A percentile compares a stretch with the other conserved stretches of the same genome.
Evolutionary conservation across 2,888 invertebrate genomes (phyloP).

Genomic region (Cyclophora punctaria): DNA sequence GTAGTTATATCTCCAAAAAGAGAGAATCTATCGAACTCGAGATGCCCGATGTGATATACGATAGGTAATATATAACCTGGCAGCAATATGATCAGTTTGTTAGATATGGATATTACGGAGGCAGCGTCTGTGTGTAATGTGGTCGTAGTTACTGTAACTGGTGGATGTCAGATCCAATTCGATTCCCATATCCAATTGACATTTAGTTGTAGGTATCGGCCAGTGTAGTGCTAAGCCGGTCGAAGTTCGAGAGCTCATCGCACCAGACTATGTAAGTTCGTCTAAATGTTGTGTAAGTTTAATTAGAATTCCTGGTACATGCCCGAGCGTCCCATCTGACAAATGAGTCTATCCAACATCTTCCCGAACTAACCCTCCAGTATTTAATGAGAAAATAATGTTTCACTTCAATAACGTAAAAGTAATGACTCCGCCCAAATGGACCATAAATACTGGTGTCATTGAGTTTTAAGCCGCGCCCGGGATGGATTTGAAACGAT

Average conservation of each 20-base stretch:
- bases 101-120: too few relatives aligned
- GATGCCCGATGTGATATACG: too few relatives aligned
- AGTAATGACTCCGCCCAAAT: slow-evolving; percentile 23
- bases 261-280: slow-evolving; percentile 44
- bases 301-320: slow-evolving; percentile 52
- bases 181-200: slow-evolving; percentile 4
- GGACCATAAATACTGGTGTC: slow-evolving; percentile 21
- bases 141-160: too few relatives aligned
- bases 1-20: too few relatives aligned
- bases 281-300: slow-evolving; percentile 56
- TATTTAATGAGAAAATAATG: slow-evolving; percentile 31
- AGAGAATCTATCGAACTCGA: too few relatives aligned
- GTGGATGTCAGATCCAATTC: neutral
- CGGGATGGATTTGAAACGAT: slow-evolving; percentile 9
- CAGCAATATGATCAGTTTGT: too few relatives aligned
- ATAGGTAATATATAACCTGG: too few relatives aligned
- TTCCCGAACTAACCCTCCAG: slow-evolving; percentile 24
- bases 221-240: slow-evolving; percentile 26
- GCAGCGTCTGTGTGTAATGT: too few relatives aligned
- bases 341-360: slow-evolving; percentile 45
- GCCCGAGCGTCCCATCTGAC: slow-evolving; percentile 39
- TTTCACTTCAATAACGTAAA: slow-evolving; percentile 24
- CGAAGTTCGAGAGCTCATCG: slow-evolving; percentile 48
- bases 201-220: slow-evolving; percentile 16
- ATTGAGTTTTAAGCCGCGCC: slow-evolving; percentile 12